A percentile compares a stretch with the other conserved stretches of the same genome.
Evolutionary conservation across 2,888 invertebrate species (phyloP).

Genomic region (Cerastoderma edule): DNA sequence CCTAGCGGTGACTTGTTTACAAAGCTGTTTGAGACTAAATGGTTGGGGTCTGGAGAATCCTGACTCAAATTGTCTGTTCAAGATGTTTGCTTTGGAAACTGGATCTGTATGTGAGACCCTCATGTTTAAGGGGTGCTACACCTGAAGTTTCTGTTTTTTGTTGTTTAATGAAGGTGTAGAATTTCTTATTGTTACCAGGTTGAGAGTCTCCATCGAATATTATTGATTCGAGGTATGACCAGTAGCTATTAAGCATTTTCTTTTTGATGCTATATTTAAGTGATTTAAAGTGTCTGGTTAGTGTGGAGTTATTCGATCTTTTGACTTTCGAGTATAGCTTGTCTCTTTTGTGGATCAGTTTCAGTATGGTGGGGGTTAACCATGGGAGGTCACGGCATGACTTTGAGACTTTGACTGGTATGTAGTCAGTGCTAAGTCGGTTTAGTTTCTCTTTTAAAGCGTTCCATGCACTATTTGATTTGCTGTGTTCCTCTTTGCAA

Average conservation of each 20-base stretch:
- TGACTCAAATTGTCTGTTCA: conserved; percentile 32
- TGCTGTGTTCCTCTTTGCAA: neutral
- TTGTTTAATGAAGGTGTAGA: conserved; percentile 30
- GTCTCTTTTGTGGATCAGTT: conserved; percentile 19
- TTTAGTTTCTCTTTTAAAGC: conserved; percentile 11
- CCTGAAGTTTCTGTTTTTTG: conserved; percentile 16
- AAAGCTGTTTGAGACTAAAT: conserved; percentile 1
- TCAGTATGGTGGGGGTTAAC: neutral
- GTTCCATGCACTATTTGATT: conserved; percentile 20
- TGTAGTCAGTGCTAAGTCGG: neutral
- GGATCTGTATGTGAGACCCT: conserved; percentile 14
- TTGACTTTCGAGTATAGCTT: conserved; percentile 11
- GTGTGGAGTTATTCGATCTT: neutral
- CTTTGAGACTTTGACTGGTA: conserved; percentile 7
- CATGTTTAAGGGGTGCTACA: conserved; percentile 11
- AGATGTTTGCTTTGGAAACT: conserved; percentile 11
- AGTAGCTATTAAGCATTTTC: conserved; percentile 23
- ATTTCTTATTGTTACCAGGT: conserved; percentile 15
- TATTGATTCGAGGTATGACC: conserved; percentile 27
- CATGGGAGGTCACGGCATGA: conserved; percentile 18
- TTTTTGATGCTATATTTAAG: conserved; percentile 15
- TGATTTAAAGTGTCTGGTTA: neutral
- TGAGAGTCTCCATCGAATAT: conserved; percentile 19
- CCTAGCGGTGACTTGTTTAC: neutral
- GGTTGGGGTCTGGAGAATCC: conserved; percentile 20